phyloP scores from a whole-genome alignment of 2,888 invertebrate genomes.

The Andrena marginata region DNA sequence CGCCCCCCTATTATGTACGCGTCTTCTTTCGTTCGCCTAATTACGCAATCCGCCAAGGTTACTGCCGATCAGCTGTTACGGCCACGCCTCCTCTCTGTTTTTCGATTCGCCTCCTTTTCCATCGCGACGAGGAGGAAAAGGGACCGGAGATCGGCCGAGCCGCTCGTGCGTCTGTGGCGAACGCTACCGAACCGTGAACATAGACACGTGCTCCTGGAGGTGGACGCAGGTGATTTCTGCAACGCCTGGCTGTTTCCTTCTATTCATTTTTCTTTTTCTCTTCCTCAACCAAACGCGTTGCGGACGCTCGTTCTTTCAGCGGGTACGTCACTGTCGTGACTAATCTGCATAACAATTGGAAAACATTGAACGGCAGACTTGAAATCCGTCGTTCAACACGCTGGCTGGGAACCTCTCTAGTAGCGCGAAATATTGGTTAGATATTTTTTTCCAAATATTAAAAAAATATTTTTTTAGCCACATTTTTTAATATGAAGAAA shows the following conservation, averaged over 20 bases:
- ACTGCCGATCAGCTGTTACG: slow-evolving; percentile 9
- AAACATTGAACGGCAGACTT: slow-evolving; percentile 17
- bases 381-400: neutral
- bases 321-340: neutral
- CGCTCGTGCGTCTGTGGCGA: too few relatives aligned
- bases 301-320: neutral
- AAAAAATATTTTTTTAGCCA: too few relatives aligned
- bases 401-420: too few relatives aligned
- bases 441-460: too few relatives aligned
- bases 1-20: neutral
- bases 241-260: neutral
- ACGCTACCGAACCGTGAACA: slow-evolving; percentile 6
- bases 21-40: slow-evolving; percentile 12
- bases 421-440: too few relatives aligned
- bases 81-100: neutral
- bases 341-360: slow-evolving; percentile 13
- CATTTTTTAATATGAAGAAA: too few relatives aligned
- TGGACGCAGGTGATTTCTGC: neutral
- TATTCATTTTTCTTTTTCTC: neutral
- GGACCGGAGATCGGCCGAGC: neutral
- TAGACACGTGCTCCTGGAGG: neutral
- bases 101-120: neutral
- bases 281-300: neutral
- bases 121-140: neutral
- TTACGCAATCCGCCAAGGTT: slow-evolving; percentile 33